Percentiles rank a stretch among this genome's conserved stretches.
Conservation (phyloP, 2,888 invertebrate genomes). For the Odontocerum albicorne region DNA sequence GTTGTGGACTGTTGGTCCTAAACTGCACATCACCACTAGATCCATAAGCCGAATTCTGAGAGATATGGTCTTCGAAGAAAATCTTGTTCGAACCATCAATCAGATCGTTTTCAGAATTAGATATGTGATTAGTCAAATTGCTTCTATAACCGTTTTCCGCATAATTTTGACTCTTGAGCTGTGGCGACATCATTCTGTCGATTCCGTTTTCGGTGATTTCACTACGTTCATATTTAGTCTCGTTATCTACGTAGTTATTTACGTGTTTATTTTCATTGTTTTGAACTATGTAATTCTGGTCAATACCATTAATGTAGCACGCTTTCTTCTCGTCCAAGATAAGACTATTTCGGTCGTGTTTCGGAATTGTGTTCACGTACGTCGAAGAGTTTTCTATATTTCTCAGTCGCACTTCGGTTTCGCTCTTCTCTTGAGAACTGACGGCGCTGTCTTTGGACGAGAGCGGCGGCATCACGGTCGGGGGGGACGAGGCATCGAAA, state of each 20-base stretch:
- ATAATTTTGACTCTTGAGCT: conserved; percentile 9
- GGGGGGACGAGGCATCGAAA: conserved; percentile 54
- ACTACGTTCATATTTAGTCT: conserved; percentile 4
- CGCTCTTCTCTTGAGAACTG: conserved; percentile 44
- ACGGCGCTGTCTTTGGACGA: conserved; percentile 43
- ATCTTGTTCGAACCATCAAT: conserved; percentile 23
- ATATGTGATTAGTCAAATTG: conserved; percentile 12
- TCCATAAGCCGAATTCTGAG: conserved; percentile 5
- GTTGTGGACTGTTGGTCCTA: conserved; percentile 17
- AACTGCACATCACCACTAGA: conserved; percentile 13
- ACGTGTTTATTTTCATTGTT: conserved; percentile 2
- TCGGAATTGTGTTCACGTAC: conserved; percentile 41
- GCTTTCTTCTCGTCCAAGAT: conserved; percentile 24
- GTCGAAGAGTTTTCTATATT: conserved; percentile 27
- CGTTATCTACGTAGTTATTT: background rate
- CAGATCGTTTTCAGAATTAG: conserved; percentile 18
- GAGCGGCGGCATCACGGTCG: conserved; percentile 44
- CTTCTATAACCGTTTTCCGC: background rate
- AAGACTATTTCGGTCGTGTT: conserved; percentile 22
- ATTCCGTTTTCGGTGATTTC: background rate
- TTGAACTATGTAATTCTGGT: background rate
- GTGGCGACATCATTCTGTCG: conserved; percentile 17
- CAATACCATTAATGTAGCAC: conserved; percentile 8
- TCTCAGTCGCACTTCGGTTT: conserved; percentile 39
- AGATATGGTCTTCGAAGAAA: conserved; percentile 26